A percentile compares a stretch with the other conserved stretches of the same genome.
Evolutionary conservation across 2,888 invertebrate genomes (phyloP).

Genomic region (Spodoptera exigua): DNA sequence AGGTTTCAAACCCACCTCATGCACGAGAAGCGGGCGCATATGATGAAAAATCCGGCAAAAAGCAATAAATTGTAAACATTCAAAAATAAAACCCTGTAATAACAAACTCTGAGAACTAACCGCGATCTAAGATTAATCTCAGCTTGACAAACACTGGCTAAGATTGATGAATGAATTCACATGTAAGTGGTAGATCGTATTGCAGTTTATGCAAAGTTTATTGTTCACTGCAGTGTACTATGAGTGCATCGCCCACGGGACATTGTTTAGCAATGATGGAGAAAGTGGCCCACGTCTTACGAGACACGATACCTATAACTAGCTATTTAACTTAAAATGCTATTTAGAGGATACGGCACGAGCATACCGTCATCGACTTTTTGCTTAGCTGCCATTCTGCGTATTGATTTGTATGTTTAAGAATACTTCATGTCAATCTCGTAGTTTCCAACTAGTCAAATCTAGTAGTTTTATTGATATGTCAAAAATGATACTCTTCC

Average conservation of each 20-base stretch:
- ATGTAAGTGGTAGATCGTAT: conserved; percentile 14
- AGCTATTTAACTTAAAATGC: not conserved
- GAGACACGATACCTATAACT: not conserved
- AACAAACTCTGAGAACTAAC: no score
- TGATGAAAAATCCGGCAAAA: no score
- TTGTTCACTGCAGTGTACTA: conserved; percentile 19
- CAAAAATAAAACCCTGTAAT: no score
- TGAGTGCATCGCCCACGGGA: conserved; percentile 42
- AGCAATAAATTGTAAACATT: no score
- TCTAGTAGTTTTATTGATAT: no score
- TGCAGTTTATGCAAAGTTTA: conserved; percentile 27
- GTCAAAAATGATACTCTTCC: no score
- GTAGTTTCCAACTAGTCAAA: not conserved
- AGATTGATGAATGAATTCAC: not conserved
- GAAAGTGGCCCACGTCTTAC: conserved; percentile 21
- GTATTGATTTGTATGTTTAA: no score
- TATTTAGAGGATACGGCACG: not conserved
- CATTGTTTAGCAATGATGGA: conserved; percentile 20
- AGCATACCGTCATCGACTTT: not conserved
- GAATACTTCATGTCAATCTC: no score
- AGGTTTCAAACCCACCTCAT: no score
- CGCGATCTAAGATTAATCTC: no score
- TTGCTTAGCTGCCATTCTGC: not conserved
- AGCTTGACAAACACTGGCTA: no score
- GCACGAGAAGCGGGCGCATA: no score